A percentile compares a stretch with the other conserved stretches of the same genome.
phyloP scores from a whole-genome alignment of 1,140 invertebrate species.

The Cryptotermes secundus region DNA sequence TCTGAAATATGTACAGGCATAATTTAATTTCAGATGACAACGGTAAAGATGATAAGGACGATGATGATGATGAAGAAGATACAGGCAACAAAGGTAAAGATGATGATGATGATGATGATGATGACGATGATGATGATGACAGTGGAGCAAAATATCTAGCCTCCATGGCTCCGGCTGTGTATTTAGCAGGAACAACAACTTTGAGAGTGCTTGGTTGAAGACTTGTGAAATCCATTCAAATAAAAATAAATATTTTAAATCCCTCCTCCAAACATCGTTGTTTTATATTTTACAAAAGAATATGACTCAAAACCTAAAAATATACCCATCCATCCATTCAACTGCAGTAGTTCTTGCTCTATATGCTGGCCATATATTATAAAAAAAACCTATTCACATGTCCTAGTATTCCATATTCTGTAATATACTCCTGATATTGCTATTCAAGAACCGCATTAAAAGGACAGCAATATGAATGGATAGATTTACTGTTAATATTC shows the following conservation, averaged over 20 bases:
- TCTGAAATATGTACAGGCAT: not conserved
- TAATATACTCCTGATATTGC: too few relatives aligned
- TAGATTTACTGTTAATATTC: too few relatives aligned
- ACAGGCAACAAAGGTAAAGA: not conserved
- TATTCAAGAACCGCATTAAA: too few relatives aligned
- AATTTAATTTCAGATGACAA: not conserved
- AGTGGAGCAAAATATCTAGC: not conserved
- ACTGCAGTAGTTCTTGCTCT: too few relatives aligned
- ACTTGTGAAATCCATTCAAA: not conserved
- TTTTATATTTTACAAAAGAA: not conserved
- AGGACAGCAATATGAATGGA: too few relatives aligned
- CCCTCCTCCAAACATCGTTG: not conserved
- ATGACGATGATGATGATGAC: not conserved
- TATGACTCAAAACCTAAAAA: not conserved
- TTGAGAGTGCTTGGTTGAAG: not conserved
- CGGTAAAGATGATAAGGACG: not conserved
- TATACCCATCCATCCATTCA: not conserved
- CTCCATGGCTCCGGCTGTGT: not conserved
- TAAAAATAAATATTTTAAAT: not conserved
- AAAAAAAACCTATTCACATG: too few relatives aligned
- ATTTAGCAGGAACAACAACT: not conserved
- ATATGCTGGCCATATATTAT: too few relatives aligned
- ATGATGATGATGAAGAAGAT: not conserved
- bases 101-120: not conserved
- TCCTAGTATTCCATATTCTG: too few relatives aligned